Percentiles rank a stretch among this genome's conserved stretches.
Evolutionary conservation across 2,113 vertebrate genomes (phyloP).

Genomic region (Notiomystis cincta): DNA sequence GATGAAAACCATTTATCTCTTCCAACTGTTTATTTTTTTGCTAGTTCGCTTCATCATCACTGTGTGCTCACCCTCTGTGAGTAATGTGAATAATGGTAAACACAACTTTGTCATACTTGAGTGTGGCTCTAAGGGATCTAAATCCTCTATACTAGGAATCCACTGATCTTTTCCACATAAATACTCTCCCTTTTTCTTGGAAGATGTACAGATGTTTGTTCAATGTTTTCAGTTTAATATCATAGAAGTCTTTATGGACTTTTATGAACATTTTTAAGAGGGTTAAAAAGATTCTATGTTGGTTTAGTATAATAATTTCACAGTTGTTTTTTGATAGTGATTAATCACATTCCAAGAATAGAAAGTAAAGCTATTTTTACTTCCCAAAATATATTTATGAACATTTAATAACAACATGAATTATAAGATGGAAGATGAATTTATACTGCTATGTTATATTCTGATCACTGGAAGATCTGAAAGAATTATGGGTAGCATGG

Average conservation of each 20-base stretch:
- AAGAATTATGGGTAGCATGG: neutral
- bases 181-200: neutral
- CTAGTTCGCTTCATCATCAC: neutral
- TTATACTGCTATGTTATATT: neutral
- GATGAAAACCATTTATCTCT: neutral
- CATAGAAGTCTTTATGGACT: no score
- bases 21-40: neutral
- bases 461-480: neutral
- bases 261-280: no score
- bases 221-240: neutral
- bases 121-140: neutral
- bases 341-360: neutral
- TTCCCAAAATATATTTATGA: neutral
- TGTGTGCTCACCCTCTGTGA: neutral
- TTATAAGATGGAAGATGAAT: neutral
- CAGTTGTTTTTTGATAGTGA: neutral
- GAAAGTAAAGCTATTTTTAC: neutral
- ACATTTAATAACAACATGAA: neutral
- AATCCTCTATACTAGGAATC: neutral
- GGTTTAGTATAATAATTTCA: neutral
- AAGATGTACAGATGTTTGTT: neutral
- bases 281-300: neutral
- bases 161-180: neutral
- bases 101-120: neutral
- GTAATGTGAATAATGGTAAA: neutral